Percentiles rank a stretch among this genome's conserved stretches.
Conservation (phyloP, 35 echinoderm and acorn worm species). For the Acanthaster planci region DNA sequence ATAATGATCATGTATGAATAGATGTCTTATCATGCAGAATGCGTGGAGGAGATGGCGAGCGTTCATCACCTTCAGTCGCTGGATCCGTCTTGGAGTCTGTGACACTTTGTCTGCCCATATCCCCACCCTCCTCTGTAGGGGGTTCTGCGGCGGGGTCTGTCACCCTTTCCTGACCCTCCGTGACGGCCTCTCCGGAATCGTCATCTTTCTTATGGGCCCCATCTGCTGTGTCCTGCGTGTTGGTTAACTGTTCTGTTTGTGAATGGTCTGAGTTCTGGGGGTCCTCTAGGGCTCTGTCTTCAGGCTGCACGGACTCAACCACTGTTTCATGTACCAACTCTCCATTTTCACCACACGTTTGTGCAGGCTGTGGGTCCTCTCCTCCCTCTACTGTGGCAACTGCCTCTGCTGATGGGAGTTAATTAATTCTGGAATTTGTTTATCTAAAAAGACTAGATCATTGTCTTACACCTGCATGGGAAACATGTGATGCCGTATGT, state of each 20-base stretch:
- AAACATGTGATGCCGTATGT: too few species aligned
- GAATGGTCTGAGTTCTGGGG: not conserved
- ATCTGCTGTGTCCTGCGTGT: not conserved
- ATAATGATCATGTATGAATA: not conserved
- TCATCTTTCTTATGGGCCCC: not conserved
- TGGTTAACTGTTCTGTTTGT: not conserved
- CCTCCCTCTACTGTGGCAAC: slow-evolving; percentile 16
- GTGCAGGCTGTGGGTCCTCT: not conserved
- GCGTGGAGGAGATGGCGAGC: not conserved
- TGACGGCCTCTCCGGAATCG: not conserved
- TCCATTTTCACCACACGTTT: not conserved
- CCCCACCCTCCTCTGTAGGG: not conserved
- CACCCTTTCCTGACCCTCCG: not conserved
- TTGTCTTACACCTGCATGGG: too few species aligned
- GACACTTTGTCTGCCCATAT: not conserved
- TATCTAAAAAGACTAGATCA: not conserved
- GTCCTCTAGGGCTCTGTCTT: not conserved
- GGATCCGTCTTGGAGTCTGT: not conserved
- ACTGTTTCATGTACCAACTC: not conserved
- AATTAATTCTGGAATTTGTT: not conserved
- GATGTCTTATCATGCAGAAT: not conserved
- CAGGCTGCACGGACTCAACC: slow-evolving; percentile 4
- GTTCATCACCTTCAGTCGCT: slow-evolving; percentile 9
- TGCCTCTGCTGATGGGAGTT: slow-evolving; percentile 17
- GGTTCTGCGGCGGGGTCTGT: not conserved